Base-by-base conservation (phyloP, 1,140 invertebrate species). In the Odontomachus brunneus region DNA sequence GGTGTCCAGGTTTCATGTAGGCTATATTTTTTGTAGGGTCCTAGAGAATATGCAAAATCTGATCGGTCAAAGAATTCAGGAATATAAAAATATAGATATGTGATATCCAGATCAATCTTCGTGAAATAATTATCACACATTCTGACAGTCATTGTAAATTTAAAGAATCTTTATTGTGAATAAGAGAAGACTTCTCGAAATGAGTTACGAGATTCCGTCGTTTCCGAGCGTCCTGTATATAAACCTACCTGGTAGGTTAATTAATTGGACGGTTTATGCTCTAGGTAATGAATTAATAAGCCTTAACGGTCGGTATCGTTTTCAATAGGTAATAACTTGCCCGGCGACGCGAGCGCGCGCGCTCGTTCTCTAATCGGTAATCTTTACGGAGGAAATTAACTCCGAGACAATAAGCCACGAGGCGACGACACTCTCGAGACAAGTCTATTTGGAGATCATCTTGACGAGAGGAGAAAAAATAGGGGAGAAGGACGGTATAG, bases 281-380 rank as follows among this genome's bases (percentile, higher is more conserved):
- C 48, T 2, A 24, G 11, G 4, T 57, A 69, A 69, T 48, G 57
- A 69, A 80, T 80, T 12, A 80, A 80, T 71, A 19, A 57, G 33
- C 1, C 26, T 57, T 67, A 44, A 44, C 26, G 33, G 14, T 38
- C 22, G 5, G 4, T 15, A 3, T 22, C 17, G 3, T 44, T 22
- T 71, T 69, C 26, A 71, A 71, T 22, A 14, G 71, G 51, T 7
- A 57, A 69, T 57, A 44, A 80, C 48, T 76, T 24, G 11, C 11
- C 38, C 38, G 38, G 38, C 38, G 38, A 44, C n/a, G 38, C 38
- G 9, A 62, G 44, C 15, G 26, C 60, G 19, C 5, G 26, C 7
- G 33, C 33, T 12, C 7, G 33, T 55, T 53, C 38, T 44, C 38
- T 44, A n/a, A n/a, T 38, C 15, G n/a, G 19, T 48, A 69, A 71